These are phyloP conservation scores for Salarias fasciatus DNA, from an alignment of 2,797 vertebrate species.

Conservation along the genomic window DNA sequence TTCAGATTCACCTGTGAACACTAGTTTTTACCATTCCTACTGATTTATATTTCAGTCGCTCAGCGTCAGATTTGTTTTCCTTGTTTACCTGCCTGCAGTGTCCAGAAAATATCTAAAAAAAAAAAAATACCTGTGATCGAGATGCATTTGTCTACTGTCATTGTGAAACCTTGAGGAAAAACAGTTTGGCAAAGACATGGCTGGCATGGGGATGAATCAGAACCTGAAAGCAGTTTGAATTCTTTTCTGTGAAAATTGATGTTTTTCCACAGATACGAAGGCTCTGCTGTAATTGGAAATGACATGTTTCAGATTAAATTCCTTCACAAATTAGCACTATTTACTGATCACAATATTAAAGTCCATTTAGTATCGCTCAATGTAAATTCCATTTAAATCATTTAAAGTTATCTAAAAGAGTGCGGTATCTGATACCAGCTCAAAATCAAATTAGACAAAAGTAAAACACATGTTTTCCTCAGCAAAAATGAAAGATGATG, in stretches of 20 bases:
- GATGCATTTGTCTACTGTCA: not conserved
- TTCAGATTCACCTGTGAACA: conserved; percentile 47
- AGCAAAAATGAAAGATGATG: conserved; percentile 43
- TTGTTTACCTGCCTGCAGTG: conserved; percentile 3
- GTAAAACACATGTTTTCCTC: conserved; percentile 18
- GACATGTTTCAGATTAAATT: not conserved
- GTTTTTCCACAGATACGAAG: not conserved
- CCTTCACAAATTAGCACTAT: not conserved
- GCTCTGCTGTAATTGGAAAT: not conserved
- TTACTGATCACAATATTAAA: not conserved
- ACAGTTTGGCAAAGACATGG: conserved; percentile 6
- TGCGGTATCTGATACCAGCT: not conserved
- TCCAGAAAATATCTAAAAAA: not conserved
- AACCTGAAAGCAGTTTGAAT: not conserved
- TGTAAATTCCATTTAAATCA: not conserved
- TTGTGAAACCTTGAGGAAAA: conserved; percentile 18
- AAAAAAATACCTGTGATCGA: not conserved
- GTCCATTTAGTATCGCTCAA: no score
- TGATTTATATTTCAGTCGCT: conserved; percentile 26
- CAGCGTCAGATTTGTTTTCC: conserved; percentile 3
- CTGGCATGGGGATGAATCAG: not conserved
- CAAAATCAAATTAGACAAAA: conserved; percentile 16
- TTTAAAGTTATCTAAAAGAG: conserved; percentile 1
- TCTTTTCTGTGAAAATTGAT: not conserved
- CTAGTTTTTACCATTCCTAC: conserved; percentile 24